phyloP scores from a whole-genome alignment of 2,888 invertebrate genomes.

The Stenoptilia bipunctidactyla region DNA sequence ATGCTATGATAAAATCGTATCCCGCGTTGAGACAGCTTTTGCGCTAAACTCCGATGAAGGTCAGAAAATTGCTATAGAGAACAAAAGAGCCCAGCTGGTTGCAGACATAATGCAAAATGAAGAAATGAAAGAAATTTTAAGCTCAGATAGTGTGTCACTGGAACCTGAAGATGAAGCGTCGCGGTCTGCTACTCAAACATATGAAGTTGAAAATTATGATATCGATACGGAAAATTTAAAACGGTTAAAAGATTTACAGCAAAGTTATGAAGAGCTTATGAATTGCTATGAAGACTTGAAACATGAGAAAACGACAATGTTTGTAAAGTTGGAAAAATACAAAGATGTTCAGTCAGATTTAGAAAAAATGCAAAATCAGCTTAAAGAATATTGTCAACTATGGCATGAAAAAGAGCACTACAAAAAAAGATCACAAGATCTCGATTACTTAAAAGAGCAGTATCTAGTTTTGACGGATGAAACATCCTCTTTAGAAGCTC shows the following conservation, averaged over 20 bases:
- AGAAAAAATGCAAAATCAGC: conserved; percentile 31
- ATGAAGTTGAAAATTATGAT: conserved; percentile 29
- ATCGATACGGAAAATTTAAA: conserved; percentile 44
- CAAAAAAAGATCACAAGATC: conserved; percentile 41
- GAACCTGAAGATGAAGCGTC: background rate
- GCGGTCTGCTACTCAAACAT: conserved; percentile 21
- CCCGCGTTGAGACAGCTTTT: conserved; percentile 31
- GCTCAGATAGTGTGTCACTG: conserved; percentile 26
- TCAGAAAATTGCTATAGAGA: conserved; percentile 27
- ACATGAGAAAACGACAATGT: conserved; percentile 40
- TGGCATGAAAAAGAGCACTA: conserved; percentile 60
- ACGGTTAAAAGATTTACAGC: conserved; percentile 46
- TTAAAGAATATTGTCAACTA: conserved; percentile 43
- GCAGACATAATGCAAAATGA: conserved; percentile 56
- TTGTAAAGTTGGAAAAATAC: conserved; percentile 35
- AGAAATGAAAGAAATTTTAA: conserved; percentile 54
- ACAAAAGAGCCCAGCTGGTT: conserved; percentile 47
- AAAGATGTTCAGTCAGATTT: conserved; percentile 43
- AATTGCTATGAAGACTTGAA: conserved; percentile 46
- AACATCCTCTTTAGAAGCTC: conserved; percentile 43
- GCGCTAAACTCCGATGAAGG: conserved; percentile 33
- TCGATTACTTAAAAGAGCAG: conserved; percentile 49
- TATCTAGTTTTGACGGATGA: conserved; percentile 47
- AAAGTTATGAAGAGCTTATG: conserved; percentile 46
- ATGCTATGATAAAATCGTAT: conserved; percentile 40